A percentile compares a stretch with the other conserved stretches of the same genome.
Evolutionary conservation across 2,797 vertebrate species (phyloP).

Genomic region (Trachurus trachurus): DNA sequence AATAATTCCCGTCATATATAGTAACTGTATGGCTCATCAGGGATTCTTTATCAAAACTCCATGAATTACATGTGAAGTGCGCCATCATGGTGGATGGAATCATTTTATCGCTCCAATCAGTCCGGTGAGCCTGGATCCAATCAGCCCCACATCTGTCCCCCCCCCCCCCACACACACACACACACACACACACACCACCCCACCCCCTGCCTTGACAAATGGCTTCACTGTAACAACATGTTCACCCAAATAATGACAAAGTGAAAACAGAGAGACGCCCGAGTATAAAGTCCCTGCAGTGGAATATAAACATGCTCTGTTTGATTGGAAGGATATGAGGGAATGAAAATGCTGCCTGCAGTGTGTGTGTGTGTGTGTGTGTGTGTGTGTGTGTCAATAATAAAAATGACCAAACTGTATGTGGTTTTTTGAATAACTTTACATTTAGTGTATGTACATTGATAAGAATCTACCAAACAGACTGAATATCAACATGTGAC

Average conservation of each 20-base stretch:
- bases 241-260: slow-evolving; percentile 61
- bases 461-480: slow-evolving; percentile 3
- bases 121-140: slow-evolving; percentile 56
- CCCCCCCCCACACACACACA: too few relatives aligned
- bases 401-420: too few relatives aligned
- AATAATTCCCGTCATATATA: slow-evolving; percentile 25
- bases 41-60: slow-evolving; percentile 48
- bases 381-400: neutral
- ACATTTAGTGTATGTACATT: neutral
- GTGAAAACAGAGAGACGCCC: slow-evolving; percentile 57
- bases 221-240: slow-evolving; percentile 47
- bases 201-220: slow-evolving; percentile 22
- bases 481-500: slow-evolving; percentile 1
- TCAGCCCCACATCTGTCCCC: slow-evolving; percentile 53
- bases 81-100: slow-evolving; percentile 38
- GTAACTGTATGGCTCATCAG: slow-evolving; percentile 35
- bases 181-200: too few relatives aligned
- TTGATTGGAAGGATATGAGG: slow-evolving; percentile 27
- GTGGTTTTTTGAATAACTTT: neutral
- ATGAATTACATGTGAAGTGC: slow-evolving; percentile 33
- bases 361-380: too few relatives aligned
- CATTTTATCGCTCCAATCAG: slow-evolving; percentile 64
- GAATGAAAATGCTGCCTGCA: slow-evolving; percentile 4
- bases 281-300: slow-evolving; percentile 46
- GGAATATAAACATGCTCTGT: slow-evolving; percentile 55